Base-by-base conservation (phyloP, 2,113 vertebrate genomes). In the Jaculus jaculus region DNA sequence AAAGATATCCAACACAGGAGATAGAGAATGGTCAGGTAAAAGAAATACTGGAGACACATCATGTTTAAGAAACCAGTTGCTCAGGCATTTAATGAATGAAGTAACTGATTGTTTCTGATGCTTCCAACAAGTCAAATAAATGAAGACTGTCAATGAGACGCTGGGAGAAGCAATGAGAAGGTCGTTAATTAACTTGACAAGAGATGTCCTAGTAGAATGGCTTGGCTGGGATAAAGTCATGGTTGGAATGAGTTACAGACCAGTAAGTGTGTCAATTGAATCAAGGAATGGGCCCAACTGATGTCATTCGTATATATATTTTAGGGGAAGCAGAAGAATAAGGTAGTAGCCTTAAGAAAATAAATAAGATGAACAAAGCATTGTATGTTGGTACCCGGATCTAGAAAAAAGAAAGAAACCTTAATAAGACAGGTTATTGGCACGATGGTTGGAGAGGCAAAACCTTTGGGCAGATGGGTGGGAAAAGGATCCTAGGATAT, bases 61-160 rank as follows among this genome's bases (percentile, higher is more conserved):
- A 16, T 85, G 7, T 68, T 77, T 13, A 4, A 74, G 87, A 89
- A 80, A 24, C 6, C 37, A 85, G 82, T 42, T 58, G 65, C 24
- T 8, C 20, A 58, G 21, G 9, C 20, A 54, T 87, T 87, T 92
- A 8, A 39, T 63, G 13, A 66, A 85, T 72, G 32, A 63, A 21
- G 28, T 0, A 2, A 60, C 0, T 87, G 51, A 51, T 60, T 88
- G 23, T n/a, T 65, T 89, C 11, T 24, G 34, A 75, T 54, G 28
- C 74, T 78, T 9, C 23, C 30, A 72, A 88, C n/a, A 74, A 89
- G 34, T n/a, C 80, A 89, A 84, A 82, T 68, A 34, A 89, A 72
- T 47, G 7, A 91, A 86, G 58, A 85, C 32, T 26, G 39, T 71
- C 88, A 88, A 69, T 63, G 30, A 94, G 82, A 82, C 47, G 20